These are phyloP conservation scores for Alethe castanea DNA, from an alignment of 2,113 vertebrate genomes.

Conservation along the genomic window DNA sequence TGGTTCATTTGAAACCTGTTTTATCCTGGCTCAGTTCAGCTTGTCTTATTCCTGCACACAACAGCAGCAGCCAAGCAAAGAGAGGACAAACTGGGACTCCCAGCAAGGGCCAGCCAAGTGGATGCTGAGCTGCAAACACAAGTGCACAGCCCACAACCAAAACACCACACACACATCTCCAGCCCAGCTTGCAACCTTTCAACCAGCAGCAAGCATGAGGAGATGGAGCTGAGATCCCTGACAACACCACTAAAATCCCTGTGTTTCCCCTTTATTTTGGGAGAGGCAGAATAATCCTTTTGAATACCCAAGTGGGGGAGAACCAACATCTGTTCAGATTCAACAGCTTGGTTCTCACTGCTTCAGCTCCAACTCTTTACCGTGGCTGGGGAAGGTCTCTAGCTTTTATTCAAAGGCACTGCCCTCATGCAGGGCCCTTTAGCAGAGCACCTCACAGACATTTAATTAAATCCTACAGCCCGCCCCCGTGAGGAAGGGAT, in stretches of 20 bases:
- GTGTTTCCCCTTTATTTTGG: neutral
- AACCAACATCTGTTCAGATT: neutral
- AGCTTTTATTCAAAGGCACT: neutral
- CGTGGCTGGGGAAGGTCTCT: neutral
- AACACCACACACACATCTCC: neutral
- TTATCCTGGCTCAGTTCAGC: neutral
- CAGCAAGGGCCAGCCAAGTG: neutral
- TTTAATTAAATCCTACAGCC: conserved; percentile 22
- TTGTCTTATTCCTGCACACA: neutral
- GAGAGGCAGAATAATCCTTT: conserved; percentile 53
- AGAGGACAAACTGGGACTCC: neutral
- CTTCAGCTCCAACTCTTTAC: neutral
- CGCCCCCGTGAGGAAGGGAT: neutral
- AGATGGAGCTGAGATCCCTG: conserved; percentile 7
- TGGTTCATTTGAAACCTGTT: neutral
- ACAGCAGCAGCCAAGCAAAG: neutral
- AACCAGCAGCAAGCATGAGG: conserved; percentile 15
- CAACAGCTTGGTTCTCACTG: conserved; percentile 13
- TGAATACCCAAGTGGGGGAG: conserved; percentile 9
- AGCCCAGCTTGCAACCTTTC: conserved; percentile 24
- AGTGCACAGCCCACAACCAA: neutral
- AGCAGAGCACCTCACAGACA: neutral
- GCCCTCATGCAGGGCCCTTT: neutral
- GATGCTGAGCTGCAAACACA: conserved; percentile 19
- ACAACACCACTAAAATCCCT: neutral